phyloP scores from a whole-genome alignment of 2,113 vertebrate species.

The Calyptommatus sinebrachiatus region DNA sequence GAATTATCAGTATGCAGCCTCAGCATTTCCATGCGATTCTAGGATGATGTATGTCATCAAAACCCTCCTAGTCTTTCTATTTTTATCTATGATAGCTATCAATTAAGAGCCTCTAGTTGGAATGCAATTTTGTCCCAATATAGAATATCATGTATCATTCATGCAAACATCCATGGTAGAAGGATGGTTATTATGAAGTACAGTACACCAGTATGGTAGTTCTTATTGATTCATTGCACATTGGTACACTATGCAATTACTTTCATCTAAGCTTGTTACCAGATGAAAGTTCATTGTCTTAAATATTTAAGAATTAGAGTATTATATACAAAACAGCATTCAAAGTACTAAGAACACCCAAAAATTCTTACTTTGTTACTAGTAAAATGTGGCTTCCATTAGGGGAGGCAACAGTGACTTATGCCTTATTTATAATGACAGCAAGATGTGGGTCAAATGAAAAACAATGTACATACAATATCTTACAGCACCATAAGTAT shows the following conservation, averaged over 20 bases:
- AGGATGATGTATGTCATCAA: not conserved
- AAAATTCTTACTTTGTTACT: constrained; percentile 37
- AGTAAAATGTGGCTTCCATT: constrained; percentile 34
- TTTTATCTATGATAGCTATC: constrained; percentile 1
- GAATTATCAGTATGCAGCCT: not conserved
- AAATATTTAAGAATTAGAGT: not conserved
- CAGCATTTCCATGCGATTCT: not conserved
- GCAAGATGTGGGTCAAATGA: constrained; percentile 42
- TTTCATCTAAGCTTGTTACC: not conserved
- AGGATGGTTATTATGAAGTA: not conserved
- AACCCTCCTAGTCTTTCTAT: not conserved
- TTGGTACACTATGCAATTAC: not conserved
- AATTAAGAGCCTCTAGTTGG: not conserved
- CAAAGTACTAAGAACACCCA: not conserved
- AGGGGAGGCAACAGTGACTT: constrained; percentile 29
- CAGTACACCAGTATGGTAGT: not conserved
- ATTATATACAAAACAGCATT: constrained; percentile 21
- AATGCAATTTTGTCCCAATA: not conserved
- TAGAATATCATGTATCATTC: not conserved
- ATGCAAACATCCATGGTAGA: not conserved
- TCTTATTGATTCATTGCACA: too few relatives aligned
- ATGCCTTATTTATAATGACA: constrained; percentile 32
- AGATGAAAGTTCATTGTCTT: not conserved
- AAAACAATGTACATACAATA: not conserved
- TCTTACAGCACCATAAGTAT: too few relatives aligned